A percentile compares a stretch with the other conserved stretches of the same genome.
Evolutionary conservation across 2,797 vertebrate genomes (phyloP).

Genomic region (Psittacula echo): DNA sequence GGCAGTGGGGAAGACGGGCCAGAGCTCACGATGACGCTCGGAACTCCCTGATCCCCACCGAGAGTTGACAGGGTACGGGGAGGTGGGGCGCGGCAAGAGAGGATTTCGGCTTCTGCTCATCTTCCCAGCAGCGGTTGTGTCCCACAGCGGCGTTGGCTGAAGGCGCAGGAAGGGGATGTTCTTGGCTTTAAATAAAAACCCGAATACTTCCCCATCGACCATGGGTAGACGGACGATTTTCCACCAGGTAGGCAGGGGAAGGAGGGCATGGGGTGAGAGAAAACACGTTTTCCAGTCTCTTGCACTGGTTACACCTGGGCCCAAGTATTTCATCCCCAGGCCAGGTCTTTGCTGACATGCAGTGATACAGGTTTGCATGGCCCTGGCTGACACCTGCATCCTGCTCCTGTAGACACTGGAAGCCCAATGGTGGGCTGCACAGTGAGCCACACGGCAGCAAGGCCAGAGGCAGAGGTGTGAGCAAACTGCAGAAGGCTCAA

Average conservation of each 20-base stretch:
- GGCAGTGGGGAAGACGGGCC: not conserved
- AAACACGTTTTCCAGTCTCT: not conserved
- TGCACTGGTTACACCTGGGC: fast-evolving
- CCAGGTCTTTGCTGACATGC: not conserved
- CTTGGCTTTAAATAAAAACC: not conserved
- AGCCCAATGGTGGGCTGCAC: not conserved
- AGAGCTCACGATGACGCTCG: not conserved
- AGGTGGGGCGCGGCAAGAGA: fast-evolving
- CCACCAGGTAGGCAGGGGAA: not conserved
- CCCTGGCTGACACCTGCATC: not conserved
- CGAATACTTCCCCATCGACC: fast-evolving
- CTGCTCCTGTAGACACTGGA: not conserved
- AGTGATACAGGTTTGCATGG: not conserved
- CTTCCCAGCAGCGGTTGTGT: not conserved
- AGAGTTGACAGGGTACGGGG: no score
- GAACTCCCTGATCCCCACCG: not conserved
- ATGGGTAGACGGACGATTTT: not conserved
- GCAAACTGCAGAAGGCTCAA: not conserved
- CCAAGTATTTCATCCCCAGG: not conserved
- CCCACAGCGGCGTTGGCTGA: not conserved
- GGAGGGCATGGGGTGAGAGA: fast-evolving
- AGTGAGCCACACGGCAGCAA: fast-evolving
- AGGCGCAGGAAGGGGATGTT: not conserved
- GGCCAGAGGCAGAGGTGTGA: not conserved
- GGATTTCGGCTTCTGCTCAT: not conserved